phyloP scores from a whole-genome alignment of 2,113 vertebrate species.

The Pangasianodon hypophthalmus region DNA sequence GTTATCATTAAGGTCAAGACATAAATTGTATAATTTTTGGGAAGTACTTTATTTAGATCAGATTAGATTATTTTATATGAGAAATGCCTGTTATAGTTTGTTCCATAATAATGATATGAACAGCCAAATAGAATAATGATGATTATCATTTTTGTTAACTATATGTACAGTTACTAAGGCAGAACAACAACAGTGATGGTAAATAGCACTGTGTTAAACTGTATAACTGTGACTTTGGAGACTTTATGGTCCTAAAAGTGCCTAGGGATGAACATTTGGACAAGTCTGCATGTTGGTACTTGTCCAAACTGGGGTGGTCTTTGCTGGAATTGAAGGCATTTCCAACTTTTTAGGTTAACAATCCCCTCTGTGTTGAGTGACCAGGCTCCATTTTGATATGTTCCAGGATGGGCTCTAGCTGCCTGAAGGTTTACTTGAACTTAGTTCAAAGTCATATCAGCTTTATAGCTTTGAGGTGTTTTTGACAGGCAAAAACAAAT shows the following conservation, averaged over 20 bases:
- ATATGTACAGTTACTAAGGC: neutral
- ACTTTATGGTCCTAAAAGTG: conserved; percentile 19
- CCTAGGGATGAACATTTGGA: conserved; percentile 17
- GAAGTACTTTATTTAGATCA: neutral
- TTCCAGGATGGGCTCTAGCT: conserved; percentile 37
- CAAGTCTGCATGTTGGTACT: conserved; percentile 14
- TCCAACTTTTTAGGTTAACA: conserved; percentile 53
- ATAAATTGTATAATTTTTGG: neutral
- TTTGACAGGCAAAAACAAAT: conserved; percentile 46
- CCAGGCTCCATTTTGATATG: conserved; percentile 45
- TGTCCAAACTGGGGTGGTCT: conserved; percentile 35
- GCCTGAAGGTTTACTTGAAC: conserved; percentile 59
- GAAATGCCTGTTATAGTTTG: neutral
- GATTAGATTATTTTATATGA: neutral
- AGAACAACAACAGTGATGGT: neutral
- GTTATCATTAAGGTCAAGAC: neutral
- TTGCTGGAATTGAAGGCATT: conserved; percentile 49
- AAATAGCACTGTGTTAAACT: neutral
- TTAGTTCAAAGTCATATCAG: conserved; percentile 53
- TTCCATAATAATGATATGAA: neutral
- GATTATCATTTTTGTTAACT: neutral
- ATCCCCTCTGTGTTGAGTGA: conserved; percentile 42
- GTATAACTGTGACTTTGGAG: conserved; percentile 2
- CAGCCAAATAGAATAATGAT: neutral
- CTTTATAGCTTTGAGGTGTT: conserved; percentile 29